Percentiles rank a stretch among this genome's conserved stretches.
phyloP scores from a whole-genome alignment of 23 tunicate species.

The Styela clava region DNA sequence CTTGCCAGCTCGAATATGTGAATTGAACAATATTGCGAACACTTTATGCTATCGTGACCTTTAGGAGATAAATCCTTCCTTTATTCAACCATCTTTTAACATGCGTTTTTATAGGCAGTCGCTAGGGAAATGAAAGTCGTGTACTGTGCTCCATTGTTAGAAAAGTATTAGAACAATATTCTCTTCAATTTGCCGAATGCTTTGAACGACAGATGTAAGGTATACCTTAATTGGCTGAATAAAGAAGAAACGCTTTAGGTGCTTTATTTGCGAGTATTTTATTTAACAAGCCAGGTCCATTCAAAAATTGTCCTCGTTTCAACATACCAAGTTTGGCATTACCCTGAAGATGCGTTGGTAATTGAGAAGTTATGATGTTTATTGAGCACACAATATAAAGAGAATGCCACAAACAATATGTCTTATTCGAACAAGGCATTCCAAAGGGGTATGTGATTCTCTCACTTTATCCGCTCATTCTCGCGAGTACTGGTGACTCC shows the following conservation, averaged over 20 bases:
- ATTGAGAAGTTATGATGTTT: not conserved
- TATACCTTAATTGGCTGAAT: not conserved
- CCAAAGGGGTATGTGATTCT: not conserved
- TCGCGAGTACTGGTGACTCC: not conserved
- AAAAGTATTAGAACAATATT: constrained; percentile 6
- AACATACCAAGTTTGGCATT: too few relatives aligned
- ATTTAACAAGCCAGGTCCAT: too few relatives aligned
- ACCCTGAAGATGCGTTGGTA: not conserved
- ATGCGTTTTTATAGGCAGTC: constrained; percentile 15
- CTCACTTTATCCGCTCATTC: not conserved
- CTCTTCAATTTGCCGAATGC: not conserved
- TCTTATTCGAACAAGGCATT: not conserved
- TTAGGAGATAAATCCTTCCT: not conserved
- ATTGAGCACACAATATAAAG: not conserved
- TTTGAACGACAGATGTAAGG: not conserved
- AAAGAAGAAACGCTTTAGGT: not conserved
- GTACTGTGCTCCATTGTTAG: not conserved
- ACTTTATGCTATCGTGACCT: not conserved
- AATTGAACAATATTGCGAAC: not conserved
- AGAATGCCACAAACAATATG: constrained; percentile 3
- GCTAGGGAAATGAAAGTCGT: constrained; percentile 24
- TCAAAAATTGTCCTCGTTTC: too few relatives aligned
- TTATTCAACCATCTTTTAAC: not conserved
- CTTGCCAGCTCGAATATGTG: too few relatives aligned
- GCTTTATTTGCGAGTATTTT: too few relatives aligned